phyloP scores from a whole-genome alignment of 2,113 vertebrate genomes.

The Campylomormyrus tamandua region DNA sequence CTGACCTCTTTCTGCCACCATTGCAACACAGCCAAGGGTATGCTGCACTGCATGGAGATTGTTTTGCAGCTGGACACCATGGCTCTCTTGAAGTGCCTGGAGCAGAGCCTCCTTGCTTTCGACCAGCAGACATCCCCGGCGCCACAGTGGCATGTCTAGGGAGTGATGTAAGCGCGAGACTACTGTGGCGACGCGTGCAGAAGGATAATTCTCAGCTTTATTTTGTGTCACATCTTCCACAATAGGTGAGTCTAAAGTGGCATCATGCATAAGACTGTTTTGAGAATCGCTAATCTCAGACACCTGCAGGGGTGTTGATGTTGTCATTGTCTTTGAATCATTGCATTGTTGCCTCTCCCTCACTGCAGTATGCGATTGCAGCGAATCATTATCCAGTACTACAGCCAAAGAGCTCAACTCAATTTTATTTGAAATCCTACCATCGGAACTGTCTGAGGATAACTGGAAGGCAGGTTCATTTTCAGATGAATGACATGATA shows the following conservation, averaged over 20 bases:
- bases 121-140: slow-evolving; percentile 48
- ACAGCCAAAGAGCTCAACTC: neutral
- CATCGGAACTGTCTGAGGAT: slow-evolving; percentile 18
- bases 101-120: slow-evolving; percentile 59
- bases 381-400: slow-evolving; percentile 16
- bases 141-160: slow-evolving; percentile 47
- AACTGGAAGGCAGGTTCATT: slow-evolving; percentile 21
- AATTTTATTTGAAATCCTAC: neutral
- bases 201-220: slow-evolving; percentile 9
- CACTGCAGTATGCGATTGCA: neutral
- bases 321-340: slow-evolving; percentile 1
- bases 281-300: slow-evolving; percentile 13
- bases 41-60: slow-evolving; percentile 37
- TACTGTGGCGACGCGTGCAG: slow-evolving; percentile 36
- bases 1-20: neutral
- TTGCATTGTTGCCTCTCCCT: slow-evolving; percentile 15
- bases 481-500: slow-evolving; percentile 30
- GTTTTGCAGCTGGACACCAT: slow-evolving; percentile 57
- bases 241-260: slow-evolving; percentile 10
- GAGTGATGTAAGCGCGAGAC: slow-evolving; percentile 46
- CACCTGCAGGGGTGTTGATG: slow-evolving; percentile 18
- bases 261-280: neutral
- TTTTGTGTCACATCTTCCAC: neutral
- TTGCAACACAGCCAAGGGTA: neutral
- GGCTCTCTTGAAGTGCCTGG: slow-evolving; percentile 46